These are phyloP conservation scores for Malurus elegans DNA, from an alignment of 2,113 vertebrate genomes.

Conservation along the genomic window DNA sequence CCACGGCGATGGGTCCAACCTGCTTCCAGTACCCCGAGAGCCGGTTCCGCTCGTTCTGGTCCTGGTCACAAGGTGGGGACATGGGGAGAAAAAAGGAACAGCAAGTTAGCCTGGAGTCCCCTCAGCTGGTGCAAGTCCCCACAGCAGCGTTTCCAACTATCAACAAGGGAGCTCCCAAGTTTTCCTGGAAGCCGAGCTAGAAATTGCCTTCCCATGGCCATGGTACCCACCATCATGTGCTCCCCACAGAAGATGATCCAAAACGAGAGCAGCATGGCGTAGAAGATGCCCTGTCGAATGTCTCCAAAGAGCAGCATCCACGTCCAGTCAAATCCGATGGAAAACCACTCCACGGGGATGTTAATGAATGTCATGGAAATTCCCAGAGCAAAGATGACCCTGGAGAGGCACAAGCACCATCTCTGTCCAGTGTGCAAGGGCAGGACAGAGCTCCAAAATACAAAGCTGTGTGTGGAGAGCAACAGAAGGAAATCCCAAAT, in stretches of 20 bases:
- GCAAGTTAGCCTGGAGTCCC: background rate
- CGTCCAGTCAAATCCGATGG: slow-evolving; percentile 95
- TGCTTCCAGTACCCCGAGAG: slow-evolving; percentile 97
- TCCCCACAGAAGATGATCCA: slow-evolving; percentile 99
- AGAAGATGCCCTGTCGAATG: slow-evolving; percentile 97
- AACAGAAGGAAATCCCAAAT: background rate
- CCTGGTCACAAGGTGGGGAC: slow-evolving; percentile 65
- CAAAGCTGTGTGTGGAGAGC: background rate
- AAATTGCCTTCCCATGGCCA: background rate
- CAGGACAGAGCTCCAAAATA: background rate
- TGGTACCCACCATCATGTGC: slow-evolving; percentile 90
- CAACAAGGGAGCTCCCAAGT: background rate
- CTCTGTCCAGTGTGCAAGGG: background rate
- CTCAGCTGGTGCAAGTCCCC: background rate
- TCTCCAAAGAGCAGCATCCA: slow-evolving; percentile 98
- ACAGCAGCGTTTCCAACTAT: background rate
- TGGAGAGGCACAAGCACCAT: slow-evolving; percentile 54
- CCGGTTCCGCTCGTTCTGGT: slow-evolving; percentile 91
- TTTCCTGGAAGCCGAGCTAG: background rate
- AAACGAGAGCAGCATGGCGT: slow-evolving; percentile 96
- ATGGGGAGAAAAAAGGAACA: background rate
- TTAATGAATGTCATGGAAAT: slow-evolving; percentile 99
- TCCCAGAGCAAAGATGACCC: slow-evolving; percentile 94
- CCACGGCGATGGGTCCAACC: slow-evolving; percentile 93
- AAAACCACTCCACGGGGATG: slow-evolving; percentile 98